Evolutionary conservation across 2,888 invertebrate species (phyloP).

Genomic region (Polia nebulosa): DNA sequence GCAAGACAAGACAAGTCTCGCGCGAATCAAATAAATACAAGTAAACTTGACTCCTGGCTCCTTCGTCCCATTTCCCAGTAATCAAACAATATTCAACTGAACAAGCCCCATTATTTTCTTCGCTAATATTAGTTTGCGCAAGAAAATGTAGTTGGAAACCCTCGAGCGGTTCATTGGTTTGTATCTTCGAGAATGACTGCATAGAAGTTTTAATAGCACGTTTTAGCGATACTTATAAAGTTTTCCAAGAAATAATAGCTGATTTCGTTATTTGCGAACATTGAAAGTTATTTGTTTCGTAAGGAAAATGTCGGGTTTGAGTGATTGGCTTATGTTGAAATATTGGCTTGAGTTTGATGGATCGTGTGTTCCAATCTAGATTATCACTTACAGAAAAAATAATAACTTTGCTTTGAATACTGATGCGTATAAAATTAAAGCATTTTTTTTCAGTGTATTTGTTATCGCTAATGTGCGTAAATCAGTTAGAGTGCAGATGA

Average conservation of each 20-base stretch:
- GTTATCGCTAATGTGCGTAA: no score
- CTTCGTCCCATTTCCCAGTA: slow-evolving; percentile 18
- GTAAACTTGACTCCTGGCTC: slow-evolving; percentile 7
- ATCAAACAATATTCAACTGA: slow-evolving; percentile 48
- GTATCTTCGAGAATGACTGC: slow-evolving; percentile 26
- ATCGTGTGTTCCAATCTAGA: slow-evolving; percentile 4
- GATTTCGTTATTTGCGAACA: slow-evolving; percentile 16
- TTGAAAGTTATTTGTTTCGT: slow-evolving; percentile 23
- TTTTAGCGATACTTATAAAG: slow-evolving; percentile 37
- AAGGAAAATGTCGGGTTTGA: slow-evolving; percentile 16
- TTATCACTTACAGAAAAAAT: background rate
- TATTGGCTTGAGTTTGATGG: slow-evolving; percentile 23
- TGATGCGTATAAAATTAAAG: background rate
- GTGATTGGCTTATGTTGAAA: slow-evolving; percentile 26
- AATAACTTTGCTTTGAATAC: background rate
- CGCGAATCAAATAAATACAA: slow-evolving; percentile 11
- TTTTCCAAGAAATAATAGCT: slow-evolving; percentile 30
- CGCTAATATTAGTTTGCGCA: slow-evolving; percentile 44
- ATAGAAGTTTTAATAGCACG: slow-evolving; percentile 43
- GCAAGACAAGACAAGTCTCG: slow-evolving; percentile 15
- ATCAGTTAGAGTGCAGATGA: no score
- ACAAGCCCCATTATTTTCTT: slow-evolving; percentile 20
- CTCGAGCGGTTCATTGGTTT: slow-evolving; percentile 40
- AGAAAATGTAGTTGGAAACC: slow-evolving; percentile 36
- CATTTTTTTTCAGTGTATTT: background rate